Percentiles rank a stretch among this genome's conserved stretches.
Conservation (phyloP, 2,113 vertebrate species). For the Atlantisia rogersi region DNA sequence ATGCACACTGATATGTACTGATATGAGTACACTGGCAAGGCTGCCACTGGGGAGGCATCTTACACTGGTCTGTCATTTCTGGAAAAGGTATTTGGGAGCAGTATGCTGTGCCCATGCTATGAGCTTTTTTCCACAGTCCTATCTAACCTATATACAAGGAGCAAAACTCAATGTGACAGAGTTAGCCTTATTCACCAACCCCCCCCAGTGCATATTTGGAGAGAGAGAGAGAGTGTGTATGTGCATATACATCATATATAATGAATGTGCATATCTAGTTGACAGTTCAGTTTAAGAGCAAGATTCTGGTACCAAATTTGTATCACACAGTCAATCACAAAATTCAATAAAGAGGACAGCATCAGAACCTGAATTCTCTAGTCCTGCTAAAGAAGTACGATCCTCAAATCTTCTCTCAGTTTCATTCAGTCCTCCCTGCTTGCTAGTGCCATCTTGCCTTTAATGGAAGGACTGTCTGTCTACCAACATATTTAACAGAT, state of each 20-base stretch:
- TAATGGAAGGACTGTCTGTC: background rate
- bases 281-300: background rate
- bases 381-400: background rate
- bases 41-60: background rate
- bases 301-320: background rate
- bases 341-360: background rate
- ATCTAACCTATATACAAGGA: background rate
- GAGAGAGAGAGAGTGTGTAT: background rate
- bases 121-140: background rate
- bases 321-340: background rate
- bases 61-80: background rate
- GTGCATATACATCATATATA: background rate
- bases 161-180: background rate
- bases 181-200: background rate
- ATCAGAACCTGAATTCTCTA: background rate
- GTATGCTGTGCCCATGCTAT: background rate
- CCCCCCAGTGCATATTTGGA: background rate
- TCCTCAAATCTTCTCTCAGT: background rate
- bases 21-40: background rate
- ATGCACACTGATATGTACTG: background rate
- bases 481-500: background rate
- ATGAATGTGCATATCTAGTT: background rate
- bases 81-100: background rate
- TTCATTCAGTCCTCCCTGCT: background rate
- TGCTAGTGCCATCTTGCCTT: background rate